Evolutionary conservation across 2,797 vertebrate species (phyloP), one percentile per base, ranked within the genome.

Genomic region (Heliangelus exortis): DNA sequence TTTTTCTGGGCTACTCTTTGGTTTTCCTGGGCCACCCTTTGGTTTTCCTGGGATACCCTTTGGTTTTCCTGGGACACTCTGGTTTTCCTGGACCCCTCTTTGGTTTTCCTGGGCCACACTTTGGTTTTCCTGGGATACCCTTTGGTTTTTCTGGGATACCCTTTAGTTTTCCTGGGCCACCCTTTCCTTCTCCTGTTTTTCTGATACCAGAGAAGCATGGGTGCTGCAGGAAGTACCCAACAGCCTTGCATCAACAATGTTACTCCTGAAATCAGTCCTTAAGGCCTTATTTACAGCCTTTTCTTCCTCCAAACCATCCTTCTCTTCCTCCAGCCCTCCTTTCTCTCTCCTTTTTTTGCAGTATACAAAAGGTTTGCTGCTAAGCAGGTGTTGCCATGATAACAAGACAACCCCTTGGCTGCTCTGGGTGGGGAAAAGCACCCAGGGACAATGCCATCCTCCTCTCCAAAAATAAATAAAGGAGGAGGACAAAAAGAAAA

Each of bases 321-420:
- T 1, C 41, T 18, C 63, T 92, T 72, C 80, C 66, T 61, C 82
- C 66, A 83, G 61, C 67, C 69, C 88, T 86, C 54, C 50, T 25
- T 85, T 77, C 50, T 83, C 79, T 51, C 69, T 83, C 73, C 39
- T 34, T 57, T 34, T 57, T 69, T 54, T 15, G 3, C 41, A 21
- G 41, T 0, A 19, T 8, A 84, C 88, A 94, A 93, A 92, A 95
- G 95, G 86, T 84, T 90, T 93, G 86, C 90, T 87, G 68, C 84
- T 78, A 78, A 90, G 95, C 85, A 57, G 67, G 92, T 54, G 85
- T 94, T 95, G 94, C 96, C 92, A 95, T 85, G 92, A 93, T 95
- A 94, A 93, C 91, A 91, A 89, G 76, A 69, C 36, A 28, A 48
- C 69, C 16, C 87, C 53, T 90, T 26, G 5, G 57, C 59, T n/a